Evolutionary conservation across 2,888 invertebrate genomes (phyloP).

Genomic region (Cosmia pyralina): DNA sequence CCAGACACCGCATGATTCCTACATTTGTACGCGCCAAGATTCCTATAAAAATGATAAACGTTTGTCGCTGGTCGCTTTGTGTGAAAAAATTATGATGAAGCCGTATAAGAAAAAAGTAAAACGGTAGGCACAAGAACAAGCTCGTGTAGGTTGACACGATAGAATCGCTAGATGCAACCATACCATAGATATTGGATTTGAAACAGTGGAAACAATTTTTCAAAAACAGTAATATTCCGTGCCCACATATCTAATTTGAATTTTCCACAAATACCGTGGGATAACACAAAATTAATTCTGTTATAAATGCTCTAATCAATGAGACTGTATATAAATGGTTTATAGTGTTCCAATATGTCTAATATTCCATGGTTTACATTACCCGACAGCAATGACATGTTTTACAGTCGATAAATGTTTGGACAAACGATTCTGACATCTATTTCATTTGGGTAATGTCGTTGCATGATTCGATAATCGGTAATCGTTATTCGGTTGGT

Average conservation of each 20-base stretch:
- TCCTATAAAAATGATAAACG: slow-evolving; percentile 84
- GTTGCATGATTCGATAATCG: slow-evolving; percentile 31
- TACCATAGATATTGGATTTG: slow-evolving; percentile 43
- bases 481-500: slow-evolving; percentile 67
- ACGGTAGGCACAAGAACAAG: slow-evolving; percentile 63
- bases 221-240: slow-evolving; percentile 15
- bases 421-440: slow-evolving; percentile 63
- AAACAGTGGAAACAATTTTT: slow-evolving; percentile 19
- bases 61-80: slow-evolving; percentile 71
- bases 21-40: slow-evolving; percentile 74
- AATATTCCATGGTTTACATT: slow-evolving; percentile 78
- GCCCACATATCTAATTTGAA: slow-evolving; percentile 43
- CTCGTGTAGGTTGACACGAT: slow-evolving; percentile 5
- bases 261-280: slow-evolving; percentile 65
- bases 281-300: slow-evolving; percentile 68
- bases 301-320: slow-evolving; percentile 77
- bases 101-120: slow-evolving; percentile 61
- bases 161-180: slow-evolving; percentile 17
- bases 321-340: slow-evolving; percentile 76
- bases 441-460: slow-evolving; percentile 62
- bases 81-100: slow-evolving; percentile 63
- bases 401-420: slow-evolving; percentile 39
- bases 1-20: slow-evolving; percentile 78
- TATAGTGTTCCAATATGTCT: slow-evolving; percentile 77
- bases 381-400: slow-evolving; percentile 64